Base-by-base conservation (phyloP, 2,797 vertebrate species). In the Rhinogobio ventralis region DNA sequence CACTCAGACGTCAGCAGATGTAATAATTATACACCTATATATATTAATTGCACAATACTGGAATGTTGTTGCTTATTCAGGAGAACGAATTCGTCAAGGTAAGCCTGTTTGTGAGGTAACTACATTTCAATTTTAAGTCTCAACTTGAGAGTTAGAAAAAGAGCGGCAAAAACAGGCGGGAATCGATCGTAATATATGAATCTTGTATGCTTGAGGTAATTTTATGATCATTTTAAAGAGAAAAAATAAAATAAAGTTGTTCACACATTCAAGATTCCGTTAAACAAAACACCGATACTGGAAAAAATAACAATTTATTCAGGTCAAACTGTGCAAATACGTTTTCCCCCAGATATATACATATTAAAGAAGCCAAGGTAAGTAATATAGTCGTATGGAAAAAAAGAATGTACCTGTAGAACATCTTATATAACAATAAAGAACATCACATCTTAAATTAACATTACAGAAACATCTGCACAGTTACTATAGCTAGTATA, bases 401-500 rank as follows among this genome's bases (percentile, higher is more conserved):
- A 90, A 88, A 42, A 42, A 42, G 85, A 85, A 89, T 86, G 91
- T 89, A 88, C 88, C 91, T 92, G 86, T 79, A 86, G 86, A 90
- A 89, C 81, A 69, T 78, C 72, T 91, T 39, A 39, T 39, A 39
- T 53, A 55, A 84, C 82, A 69, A 69, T 46, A 84, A 25, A 69
- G 25, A 49, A 90, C 83, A 86, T 85, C 84, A 90, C 84, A 84
- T 89, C 83, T 79, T 90, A 89, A 86, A 89, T 86, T 91, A 88
- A 89, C 89, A 84, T 89, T 88, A 91, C 90, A 91, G 89, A 91
- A 90, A 88, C 85, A 91, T 81, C 89, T 92, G 92, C 90, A 93
- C 91, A 92, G 94, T 94, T 93, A 95, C 92, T 93, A 93, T 93
- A 93, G 84, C 91, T 94, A 94, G 91, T 91, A 91, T 93, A 93